These are phyloP conservation scores for Microplitis manilae DNA, from an alignment of 2,888 invertebrate genomes.

Conservation along the genomic window DNA sequence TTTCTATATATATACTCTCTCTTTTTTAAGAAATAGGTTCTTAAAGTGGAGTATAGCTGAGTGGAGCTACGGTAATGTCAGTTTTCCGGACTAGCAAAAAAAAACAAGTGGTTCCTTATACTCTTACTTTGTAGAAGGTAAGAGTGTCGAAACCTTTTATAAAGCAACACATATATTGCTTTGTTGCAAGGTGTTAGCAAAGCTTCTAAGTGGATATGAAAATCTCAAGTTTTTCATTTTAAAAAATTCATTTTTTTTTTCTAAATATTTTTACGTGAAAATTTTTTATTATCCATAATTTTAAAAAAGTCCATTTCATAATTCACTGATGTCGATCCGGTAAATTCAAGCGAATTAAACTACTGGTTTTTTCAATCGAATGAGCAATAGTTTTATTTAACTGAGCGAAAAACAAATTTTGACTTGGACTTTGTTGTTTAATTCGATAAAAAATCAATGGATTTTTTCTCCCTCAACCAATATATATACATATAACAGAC, in stretches of 20 bases:
- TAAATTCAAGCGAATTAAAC: background rate
- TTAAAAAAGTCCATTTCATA: too few species aligned
- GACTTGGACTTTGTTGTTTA: background rate
- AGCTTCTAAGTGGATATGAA: background rate
- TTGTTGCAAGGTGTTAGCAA: slow-evolving; percentile 19
- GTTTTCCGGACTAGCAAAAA: slow-evolving; percentile 35
- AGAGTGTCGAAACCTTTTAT: slow-evolving; percentile 54
- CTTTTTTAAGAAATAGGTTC: slow-evolving; percentile 33
- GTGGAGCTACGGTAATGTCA: slow-evolving; percentile 39
- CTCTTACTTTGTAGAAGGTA: slow-evolving; percentile 40
- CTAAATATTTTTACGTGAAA: background rate
- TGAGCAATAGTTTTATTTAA: background rate
- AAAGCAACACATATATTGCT: slow-evolving; percentile 21
- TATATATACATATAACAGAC: background rate
- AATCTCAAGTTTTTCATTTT: slow-evolving; percentile 20
- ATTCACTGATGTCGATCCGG: too few species aligned
- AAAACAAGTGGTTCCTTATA: slow-evolving; percentile 28
- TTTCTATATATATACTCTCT: slow-evolving; percentile 1
- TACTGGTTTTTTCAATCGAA: background rate
- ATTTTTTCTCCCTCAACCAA: background rate
- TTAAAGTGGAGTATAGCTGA: slow-evolving; percentile 19
- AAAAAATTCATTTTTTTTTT: background rate
- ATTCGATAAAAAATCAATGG: background rate
- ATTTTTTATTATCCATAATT: background rate
- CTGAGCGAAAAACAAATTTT: background rate